Percentiles rank a stretch among this genome's conserved stretches.
Conservation (phyloP, 1,140 invertebrate genomes). For the Drosophila albomicans region DNA sequence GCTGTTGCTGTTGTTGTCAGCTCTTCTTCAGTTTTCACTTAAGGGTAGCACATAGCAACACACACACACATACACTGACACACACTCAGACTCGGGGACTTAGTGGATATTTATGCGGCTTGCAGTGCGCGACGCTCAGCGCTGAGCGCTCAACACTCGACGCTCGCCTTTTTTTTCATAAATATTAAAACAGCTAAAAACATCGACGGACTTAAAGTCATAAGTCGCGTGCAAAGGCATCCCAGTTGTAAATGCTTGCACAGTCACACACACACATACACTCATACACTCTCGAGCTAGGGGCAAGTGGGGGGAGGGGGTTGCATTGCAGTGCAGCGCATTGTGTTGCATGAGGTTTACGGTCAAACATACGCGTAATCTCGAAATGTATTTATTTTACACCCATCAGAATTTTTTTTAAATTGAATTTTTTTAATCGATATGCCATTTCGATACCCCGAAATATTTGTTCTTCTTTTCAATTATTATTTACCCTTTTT, state of each 20-base stretch:
- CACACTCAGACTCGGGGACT: constrained; percentile 40
- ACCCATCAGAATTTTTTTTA: not conserved
- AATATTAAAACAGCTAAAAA: constrained; percentile 79
- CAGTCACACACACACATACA: not conserved
- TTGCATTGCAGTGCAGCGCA: not conserved
- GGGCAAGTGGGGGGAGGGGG: not conserved
- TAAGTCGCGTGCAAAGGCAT: constrained; percentile 68
- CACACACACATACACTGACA: constrained; percentile 17
- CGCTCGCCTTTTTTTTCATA: constrained; percentile 69
- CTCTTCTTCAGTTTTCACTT: constrained; percentile 65
- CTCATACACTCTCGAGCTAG: too few relatives aligned
- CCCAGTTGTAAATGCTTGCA: constrained; percentile 2
- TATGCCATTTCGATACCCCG: not conserved
- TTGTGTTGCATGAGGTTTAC: constrained; percentile 34
- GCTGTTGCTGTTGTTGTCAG: constrained; percentile 34
- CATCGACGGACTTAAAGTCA: constrained; percentile 62
- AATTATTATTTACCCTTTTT: not conserved
- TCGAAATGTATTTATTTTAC: not conserved
- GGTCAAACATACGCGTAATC: constrained; percentile 4
- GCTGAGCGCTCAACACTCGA: constrained; percentile 25
- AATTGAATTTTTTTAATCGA: constrained; percentile 1
- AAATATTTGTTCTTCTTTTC: not conserved
- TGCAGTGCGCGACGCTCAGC: constrained; percentile 62
- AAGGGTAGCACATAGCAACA: constrained; percentile 60
- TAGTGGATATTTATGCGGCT: constrained; percentile 82